Evolutionary conservation across 2,888 invertebrate genomes (phyloP).

Genomic region (Cordilura impudica): DNA sequence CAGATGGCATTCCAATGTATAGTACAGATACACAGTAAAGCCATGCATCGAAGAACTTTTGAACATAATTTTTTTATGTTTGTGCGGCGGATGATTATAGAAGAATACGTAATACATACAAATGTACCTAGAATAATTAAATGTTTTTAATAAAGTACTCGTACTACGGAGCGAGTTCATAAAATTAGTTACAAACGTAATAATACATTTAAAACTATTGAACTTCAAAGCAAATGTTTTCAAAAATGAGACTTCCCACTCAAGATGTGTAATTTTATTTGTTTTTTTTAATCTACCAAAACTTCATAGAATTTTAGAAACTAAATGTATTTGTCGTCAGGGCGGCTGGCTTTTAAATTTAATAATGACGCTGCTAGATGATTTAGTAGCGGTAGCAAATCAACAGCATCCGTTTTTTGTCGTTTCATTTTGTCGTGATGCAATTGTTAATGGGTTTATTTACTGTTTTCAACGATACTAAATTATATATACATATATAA

Average conservation of each 20-base stretch:
- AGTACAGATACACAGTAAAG: no score
- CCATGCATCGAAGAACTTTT: no score
- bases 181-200: background rate
- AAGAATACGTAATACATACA: background rate
- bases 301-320: conserved; percentile 1
- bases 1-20: no score
- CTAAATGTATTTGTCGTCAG: conserved; percentile 39
- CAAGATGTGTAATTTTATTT: background rate
- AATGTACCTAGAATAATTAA: no score
- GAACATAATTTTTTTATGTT: conserved; percentile 8
- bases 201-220: background rate
- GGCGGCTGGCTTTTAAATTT: conserved; percentile 28
- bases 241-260: background rate
- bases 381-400: conserved; percentile 48
- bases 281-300: background rate
- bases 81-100: background rate
- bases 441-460: conserved; percentile 50
- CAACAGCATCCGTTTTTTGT: conserved; percentile 52
- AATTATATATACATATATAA: conserved; percentile 22
- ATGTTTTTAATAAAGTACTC: background rate
- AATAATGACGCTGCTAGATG: conserved; percentile 39
- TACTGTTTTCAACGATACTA: conserved; percentile 34
- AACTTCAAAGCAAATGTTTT: background rate
- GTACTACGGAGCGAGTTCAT: no score
- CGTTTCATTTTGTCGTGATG: conserved; percentile 36